These are phyloP conservation scores for Euwallacea similis DNA, from an alignment of 1,140 invertebrate species.

Conservation along the genomic window DNA sequence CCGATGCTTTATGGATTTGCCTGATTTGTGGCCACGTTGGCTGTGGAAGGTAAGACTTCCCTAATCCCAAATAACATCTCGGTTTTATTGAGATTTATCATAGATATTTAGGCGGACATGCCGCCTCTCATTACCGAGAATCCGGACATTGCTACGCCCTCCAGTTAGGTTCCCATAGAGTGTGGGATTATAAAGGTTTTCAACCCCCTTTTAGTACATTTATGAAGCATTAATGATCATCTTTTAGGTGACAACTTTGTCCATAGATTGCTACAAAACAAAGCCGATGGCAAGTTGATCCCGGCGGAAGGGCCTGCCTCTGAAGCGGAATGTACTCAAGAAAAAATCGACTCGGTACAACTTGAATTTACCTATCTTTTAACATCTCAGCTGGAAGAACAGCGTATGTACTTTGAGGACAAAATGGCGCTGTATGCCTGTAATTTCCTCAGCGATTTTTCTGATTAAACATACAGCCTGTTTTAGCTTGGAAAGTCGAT, in stretches of 20 bases:
- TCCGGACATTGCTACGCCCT: slow-evolving; percentile 97
- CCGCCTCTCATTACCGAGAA: slow-evolving; percentile 85
- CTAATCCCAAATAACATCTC: neutral
- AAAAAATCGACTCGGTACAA: slow-evolving; percentile 91
- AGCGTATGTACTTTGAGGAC: slow-evolving; percentile 91
- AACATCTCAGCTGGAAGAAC: slow-evolving; percentile 95
- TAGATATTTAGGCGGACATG: slow-evolving; percentile 60
- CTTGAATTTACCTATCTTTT: slow-evolving; percentile 96
- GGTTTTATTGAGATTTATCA: slow-evolving; percentile 16
- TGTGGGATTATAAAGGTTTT: slow-evolving; percentile 94
- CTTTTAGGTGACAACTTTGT: slow-evolving; percentile 84
- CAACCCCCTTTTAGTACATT: no score
- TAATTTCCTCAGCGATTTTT: neutral
- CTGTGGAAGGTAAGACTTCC: slow-evolving; percentile 67
- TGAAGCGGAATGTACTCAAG: slow-evolving; percentile 65
- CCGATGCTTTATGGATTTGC: slow-evolving; percentile 96
- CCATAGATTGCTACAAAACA: slow-evolving; percentile 93
- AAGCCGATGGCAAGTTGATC: slow-evolving; percentile 96
- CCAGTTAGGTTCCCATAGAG: slow-evolving; percentile 91
- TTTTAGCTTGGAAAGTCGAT: slow-evolving; percentile 55
- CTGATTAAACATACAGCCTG: slow-evolving; percentile 2
- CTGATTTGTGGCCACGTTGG: slow-evolving; percentile 98
- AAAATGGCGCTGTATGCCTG: slow-evolving; percentile 64
- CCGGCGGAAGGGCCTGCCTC: slow-evolving; percentile 64
- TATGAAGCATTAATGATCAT: neutral